Conservation (phyloP, 2,888 invertebrate genomes). For the Teleiodes luculella region DNA sequence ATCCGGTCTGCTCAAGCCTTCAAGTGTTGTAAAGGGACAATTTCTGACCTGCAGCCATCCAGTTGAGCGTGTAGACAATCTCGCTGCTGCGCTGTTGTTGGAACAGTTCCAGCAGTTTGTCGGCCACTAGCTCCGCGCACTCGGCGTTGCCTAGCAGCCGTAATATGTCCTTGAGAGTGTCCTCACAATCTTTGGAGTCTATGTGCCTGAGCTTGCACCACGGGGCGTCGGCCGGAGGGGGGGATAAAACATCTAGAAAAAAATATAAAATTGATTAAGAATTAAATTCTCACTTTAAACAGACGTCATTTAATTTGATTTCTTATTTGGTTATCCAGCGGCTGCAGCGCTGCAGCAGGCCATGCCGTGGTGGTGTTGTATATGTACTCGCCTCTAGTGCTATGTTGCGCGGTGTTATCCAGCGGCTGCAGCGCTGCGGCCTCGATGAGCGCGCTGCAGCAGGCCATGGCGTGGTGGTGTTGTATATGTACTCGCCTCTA, state of each 20-base stretch:
- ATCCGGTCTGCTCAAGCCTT: too few species aligned
- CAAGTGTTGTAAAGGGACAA: too few species aligned
- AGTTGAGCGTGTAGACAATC: constrained; percentile 79
- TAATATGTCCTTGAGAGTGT: constrained; percentile 77
- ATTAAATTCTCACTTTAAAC: too few species aligned
- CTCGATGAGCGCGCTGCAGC: too few species aligned
- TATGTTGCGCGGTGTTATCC: too few species aligned
- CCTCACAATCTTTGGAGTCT: constrained; percentile 57
- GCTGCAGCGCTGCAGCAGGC: constrained; percentile 59
- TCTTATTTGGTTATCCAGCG: too few species aligned
- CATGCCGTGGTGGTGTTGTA: constrained; percentile 72
- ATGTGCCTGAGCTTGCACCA: constrained; percentile 84
- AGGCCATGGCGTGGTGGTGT: too few species aligned
- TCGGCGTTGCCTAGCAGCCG: constrained; percentile 75
- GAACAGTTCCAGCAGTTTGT: constrained; percentile 80
- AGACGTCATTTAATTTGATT: too few species aligned
- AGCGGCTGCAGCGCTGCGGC: too few species aligned
- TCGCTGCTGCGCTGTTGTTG: constrained; percentile 75
- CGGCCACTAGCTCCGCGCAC: constrained; percentile 77
- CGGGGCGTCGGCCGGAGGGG: constrained; percentile 47
- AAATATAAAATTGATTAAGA: too few species aligned
- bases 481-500: constrained; percentile 40
- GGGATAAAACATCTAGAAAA: constrained; percentile 35
- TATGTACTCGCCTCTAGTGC: constrained; percentile 68
- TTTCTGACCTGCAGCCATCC: constrained; percentile 69